Base-by-base conservation (phyloP, 2,888 invertebrate genomes). In the Eucera pruinosa region DNA sequence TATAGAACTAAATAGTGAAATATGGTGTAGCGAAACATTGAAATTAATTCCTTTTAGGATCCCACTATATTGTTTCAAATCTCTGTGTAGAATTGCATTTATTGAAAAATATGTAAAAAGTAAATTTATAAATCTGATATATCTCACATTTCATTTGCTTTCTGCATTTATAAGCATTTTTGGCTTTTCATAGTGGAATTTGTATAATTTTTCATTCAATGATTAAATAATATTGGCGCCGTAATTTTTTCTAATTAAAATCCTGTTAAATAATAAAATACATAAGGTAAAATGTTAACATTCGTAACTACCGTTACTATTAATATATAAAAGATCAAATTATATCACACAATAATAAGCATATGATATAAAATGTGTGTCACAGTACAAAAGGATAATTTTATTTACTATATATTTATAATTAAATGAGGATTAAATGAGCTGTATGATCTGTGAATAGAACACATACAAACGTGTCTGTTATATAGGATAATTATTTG, bases 141-240 rank as follows among this genome's bases (percentile, higher is more conserved):
- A 45, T 64, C 20, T 5, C 6, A 30, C 18, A 45, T 66, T 54
- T 27, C 43, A 23, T 39, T n/a, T n/a, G 58, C 62, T 50, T 27
- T 68, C 23, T 47, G 55, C 67, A 80, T 81, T 78, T 81, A 73
- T 50, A 61, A 57, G 55, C 67, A 80, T 81, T 81, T 73, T 60
- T 13, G 48, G 2, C 30, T 67, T 52, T 58, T 62, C 43, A 0
- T 36, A 65, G 18, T 47, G 9, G 20, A 41, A 41, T 36, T n/a
- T 47, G 48, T 25, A 5, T 5, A 27, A 47, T 27, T 39, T 2
- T 23, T 33, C 15, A 36, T n/a, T 13, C 5, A 36, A 69, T 6
- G 52, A 45, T 43, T 25, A n/a, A 52, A 68, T 6, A 27, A 43
- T 3, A 18, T 18, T 61, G 23, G n/a, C n/a, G 36, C 48, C 23